These are phyloP conservation scores for Pycnomerus fuliginosus DNA, from an alignment of 2,888 invertebrate species.

Conservation along the genomic window DNA sequence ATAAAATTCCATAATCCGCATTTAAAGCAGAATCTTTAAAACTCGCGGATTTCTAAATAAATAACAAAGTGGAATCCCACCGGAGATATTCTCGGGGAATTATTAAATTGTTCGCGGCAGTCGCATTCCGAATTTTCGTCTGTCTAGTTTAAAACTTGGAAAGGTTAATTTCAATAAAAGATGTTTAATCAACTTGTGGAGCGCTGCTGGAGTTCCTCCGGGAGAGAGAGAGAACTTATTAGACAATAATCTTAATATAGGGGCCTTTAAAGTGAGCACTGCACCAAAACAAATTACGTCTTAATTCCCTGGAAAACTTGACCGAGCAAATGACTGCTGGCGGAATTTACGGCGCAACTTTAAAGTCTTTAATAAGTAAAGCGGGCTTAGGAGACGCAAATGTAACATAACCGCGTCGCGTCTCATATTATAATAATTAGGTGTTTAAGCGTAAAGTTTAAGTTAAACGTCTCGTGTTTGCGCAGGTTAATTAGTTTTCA, in stretches of 20 bases:
- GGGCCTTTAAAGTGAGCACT: conserved; percentile 24
- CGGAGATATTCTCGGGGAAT: no score
- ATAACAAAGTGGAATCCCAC: no score
- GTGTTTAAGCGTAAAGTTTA: conserved; percentile 33
- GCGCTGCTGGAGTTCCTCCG: no score
- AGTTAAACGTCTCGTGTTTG: conserved; percentile 30
- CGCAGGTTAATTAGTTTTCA: conserved; percentile 25
- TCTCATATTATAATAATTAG: conserved; percentile 37
- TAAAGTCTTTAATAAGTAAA: conserved; percentile 33
- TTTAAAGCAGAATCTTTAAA: no score
- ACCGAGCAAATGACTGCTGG: conserved; percentile 2
- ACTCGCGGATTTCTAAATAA: no score
- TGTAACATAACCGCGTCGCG: conserved; percentile 26
- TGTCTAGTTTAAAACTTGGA: no score
- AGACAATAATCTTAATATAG: conserved; percentile 25
- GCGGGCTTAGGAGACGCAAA: conserved; percentile 30
- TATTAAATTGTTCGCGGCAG: no score
- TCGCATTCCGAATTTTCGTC: no score
- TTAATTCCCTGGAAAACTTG: conserved; percentile 26
- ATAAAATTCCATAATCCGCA: no score
- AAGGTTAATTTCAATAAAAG: no score
- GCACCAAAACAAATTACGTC: conserved; percentile 25
- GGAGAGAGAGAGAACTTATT: conserved; percentile 13
- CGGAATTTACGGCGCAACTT: conserved; percentile 22
- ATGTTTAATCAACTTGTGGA: no score